Percentiles rank a stretch among this genome's conserved stretches.
These are phyloP conservation scores for Erythrocercus mccallii DNA, from an alignment of 2,113 vertebrate genomes.

Conservation along the genomic window DNA sequence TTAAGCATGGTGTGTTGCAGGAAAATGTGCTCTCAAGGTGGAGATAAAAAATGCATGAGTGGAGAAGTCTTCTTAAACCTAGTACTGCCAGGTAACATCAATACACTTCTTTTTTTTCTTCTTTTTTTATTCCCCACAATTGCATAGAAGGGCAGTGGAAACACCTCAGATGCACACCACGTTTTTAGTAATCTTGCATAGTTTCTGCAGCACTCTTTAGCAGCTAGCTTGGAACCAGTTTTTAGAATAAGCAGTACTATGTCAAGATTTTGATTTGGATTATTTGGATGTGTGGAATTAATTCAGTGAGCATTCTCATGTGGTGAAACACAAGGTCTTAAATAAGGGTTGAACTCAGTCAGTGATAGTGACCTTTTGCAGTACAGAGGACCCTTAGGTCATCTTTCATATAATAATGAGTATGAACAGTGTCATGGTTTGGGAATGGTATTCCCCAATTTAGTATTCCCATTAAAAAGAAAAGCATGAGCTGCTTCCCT, in stretches of 20 bases:
- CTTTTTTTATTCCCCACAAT: not conserved
- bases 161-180: not conserved
- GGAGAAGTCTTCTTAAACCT: not conserved
- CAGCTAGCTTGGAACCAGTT: not conserved
- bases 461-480: not conserved
- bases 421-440: not conserved
- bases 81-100: not conserved
- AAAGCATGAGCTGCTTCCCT: not conserved
- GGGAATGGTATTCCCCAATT: not conserved
- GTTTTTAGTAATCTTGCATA: not conserved
- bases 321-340: not conserved
- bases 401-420: not conserved
- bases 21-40: not conserved
- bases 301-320: not conserved
- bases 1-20: not conserved
- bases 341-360: not conserved
- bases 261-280: not conserved
- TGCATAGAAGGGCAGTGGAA: constrained; percentile 33
- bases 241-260: not conserved
- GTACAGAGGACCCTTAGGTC: not conserved
- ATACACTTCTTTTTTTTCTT: not conserved
- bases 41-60: not conserved
- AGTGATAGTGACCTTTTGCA: not conserved
- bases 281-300: not conserved
- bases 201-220: not conserved